Evolutionary conservation across 2,888 invertebrate species (phyloP).

Genomic region (Spialia ferax): DNA sequence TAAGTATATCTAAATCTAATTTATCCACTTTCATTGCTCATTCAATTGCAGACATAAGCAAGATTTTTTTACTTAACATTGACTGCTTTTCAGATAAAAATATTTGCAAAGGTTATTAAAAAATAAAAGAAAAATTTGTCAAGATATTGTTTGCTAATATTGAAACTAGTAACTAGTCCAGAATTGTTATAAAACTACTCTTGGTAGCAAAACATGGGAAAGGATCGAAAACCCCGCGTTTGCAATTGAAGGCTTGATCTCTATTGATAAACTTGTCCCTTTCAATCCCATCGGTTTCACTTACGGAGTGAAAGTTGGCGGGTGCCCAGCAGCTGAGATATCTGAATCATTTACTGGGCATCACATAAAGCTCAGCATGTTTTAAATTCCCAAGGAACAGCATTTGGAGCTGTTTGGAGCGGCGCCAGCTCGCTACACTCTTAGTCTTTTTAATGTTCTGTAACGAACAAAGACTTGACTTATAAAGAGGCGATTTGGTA

Average conservation of each 20-base stretch:
- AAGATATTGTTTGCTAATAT: too few relatives aligned
- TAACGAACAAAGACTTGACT: slow-evolving; percentile 34
- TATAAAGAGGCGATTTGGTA: slow-evolving; percentile 36
- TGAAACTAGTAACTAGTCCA: too few relatives aligned
- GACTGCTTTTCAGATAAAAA: too few relatives aligned
- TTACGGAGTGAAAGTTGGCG: slow-evolving; percentile 28
- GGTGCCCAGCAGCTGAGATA: slow-evolving; percentile 14
- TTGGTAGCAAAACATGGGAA: neutral
- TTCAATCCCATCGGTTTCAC: slow-evolving; percentile 17
- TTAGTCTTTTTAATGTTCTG: slow-evolving; percentile 33
- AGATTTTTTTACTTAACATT: too few relatives aligned
- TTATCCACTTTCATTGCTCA: too few relatives aligned
- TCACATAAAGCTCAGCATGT: slow-evolving; percentile 30
- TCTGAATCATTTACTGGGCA: slow-evolving; percentile 28
- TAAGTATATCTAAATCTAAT: too few relatives aligned
- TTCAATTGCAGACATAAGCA: too few relatives aligned
- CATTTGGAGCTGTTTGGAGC: slow-evolving; percentile 44
- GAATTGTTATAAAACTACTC: neutral
- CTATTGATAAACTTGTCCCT: neutral
- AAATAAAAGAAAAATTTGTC: too few relatives aligned
- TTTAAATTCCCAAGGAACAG: slow-evolving; percentile 42
- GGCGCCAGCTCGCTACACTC: slow-evolving; percentile 38
- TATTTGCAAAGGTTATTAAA: too few relatives aligned
- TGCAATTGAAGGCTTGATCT: neutral
- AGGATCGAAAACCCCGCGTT: neutral